Evolutionary conservation across 2,113 vertebrate genomes (phyloP).

Genomic region (Etheostoma spectabile): DNA sequence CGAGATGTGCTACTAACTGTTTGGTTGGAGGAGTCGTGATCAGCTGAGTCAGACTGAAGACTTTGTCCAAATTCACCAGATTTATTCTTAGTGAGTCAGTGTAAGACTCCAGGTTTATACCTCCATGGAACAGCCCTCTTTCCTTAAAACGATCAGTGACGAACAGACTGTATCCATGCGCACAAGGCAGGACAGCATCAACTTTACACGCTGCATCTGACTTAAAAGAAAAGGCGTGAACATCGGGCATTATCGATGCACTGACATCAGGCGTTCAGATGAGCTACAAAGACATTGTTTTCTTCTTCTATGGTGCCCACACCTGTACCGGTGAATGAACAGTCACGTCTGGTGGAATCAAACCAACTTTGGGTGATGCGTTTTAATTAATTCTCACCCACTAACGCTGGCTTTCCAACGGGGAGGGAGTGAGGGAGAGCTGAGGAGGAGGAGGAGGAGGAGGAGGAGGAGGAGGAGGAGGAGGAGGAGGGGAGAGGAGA

Average conservation of each 20-base stretch:
- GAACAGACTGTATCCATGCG: constrained; percentile 33
- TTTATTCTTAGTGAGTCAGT: constrained; percentile 65
- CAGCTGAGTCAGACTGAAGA: constrained; percentile 69
- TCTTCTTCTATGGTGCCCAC: constrained; percentile 13
- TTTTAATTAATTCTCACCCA: constrained; percentile 71
- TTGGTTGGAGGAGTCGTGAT: constrained; percentile 45
- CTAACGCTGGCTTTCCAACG: constrained; percentile 51
- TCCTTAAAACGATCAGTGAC: constrained; percentile 37
- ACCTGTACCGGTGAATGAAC: constrained; percentile 49
- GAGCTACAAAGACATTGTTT: background rate
- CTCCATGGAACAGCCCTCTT: constrained; percentile 29
- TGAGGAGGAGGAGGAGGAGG: background rate
- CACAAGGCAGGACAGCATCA: constrained; percentile 20
- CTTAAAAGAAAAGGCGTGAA: constrained; percentile 5
- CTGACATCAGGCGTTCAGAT: background rate
- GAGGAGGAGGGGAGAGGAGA: background rate
- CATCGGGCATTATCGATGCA: background rate
- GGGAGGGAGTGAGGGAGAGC: constrained; percentile 31
- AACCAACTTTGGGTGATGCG: constrained; percentile 61
- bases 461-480: background rate
- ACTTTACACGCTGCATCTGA: constrained; percentile 11
- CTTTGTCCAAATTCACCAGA: constrained; percentile 53
- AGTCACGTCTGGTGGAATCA: constrained; percentile 58
- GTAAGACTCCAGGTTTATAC: constrained; percentile 29
- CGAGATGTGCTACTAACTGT: constrained; percentile 11